Evolutionary conservation across 2,113 vertebrate genomes (phyloP).

Genomic region (Myodes glareolus): DNA sequence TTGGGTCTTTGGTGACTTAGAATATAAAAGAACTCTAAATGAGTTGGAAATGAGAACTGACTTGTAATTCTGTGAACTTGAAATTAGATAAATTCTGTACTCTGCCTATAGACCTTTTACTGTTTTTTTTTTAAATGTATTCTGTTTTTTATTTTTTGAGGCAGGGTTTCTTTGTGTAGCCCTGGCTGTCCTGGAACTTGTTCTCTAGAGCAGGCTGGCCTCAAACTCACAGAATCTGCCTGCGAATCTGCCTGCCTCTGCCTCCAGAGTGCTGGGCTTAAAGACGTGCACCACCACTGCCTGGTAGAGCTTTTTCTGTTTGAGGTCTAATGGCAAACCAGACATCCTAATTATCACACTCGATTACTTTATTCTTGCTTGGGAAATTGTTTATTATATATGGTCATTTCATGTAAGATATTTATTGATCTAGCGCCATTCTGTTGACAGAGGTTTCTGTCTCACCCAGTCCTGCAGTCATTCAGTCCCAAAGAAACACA

Average conservation of each 20-base stretch:
- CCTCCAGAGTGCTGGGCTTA: too few relatives aligned
- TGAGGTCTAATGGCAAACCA: too few relatives aligned
- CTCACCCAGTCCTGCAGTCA: too few relatives aligned
- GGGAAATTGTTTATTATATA: constrained; percentile 20
- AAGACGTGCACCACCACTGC: too few relatives aligned
- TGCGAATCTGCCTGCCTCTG: too few relatives aligned
- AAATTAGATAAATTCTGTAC: background rate
- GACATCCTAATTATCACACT: background rate
- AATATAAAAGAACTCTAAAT: background rate
- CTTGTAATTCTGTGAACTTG: constrained; percentile 18
- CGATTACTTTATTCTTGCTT: constrained; percentile 1
- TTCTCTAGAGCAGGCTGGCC: background rate
- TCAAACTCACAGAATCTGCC: background rate
- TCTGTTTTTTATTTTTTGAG: background rate
- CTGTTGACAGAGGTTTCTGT: too few relatives aligned
- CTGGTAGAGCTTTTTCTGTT: background rate
- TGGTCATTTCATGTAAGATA: constrained; percentile 22
- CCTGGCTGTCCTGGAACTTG: background rate
- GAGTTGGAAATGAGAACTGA: background rate
- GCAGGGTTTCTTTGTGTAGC: background rate
- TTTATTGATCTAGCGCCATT: background rate
- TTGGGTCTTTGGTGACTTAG: background rate
- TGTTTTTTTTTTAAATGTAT: background rate
- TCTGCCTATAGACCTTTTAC: background rate
- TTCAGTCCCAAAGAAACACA: too few relatives aligned